Conservation (phyloP, 2,113 vertebrate genomes). For the Cyprichromis sp. region DNA sequence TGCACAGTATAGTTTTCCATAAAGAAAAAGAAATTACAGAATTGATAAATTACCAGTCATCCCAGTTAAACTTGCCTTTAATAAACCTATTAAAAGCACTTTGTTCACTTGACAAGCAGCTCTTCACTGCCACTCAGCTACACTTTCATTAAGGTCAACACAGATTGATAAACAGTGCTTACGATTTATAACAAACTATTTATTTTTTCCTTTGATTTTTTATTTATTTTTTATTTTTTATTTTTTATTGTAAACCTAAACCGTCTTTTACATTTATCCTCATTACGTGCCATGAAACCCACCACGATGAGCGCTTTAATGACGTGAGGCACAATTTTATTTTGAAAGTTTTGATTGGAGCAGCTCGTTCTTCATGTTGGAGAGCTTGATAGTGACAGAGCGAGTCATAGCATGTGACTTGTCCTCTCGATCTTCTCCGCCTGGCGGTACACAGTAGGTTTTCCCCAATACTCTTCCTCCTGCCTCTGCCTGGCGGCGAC, state of each 20-base stretch:
- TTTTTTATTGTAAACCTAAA: not conserved
- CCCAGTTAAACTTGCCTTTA: not conserved
- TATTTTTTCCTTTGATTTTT: not conserved
- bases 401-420: slow-evolving; percentile 52
- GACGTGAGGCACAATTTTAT: slow-evolving; percentile 19
- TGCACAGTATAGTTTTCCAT: not conserved
- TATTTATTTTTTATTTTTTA: not conserved
- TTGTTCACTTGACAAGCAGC: not conserved
- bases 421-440: slow-evolving; percentile 24
- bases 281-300: not conserved
- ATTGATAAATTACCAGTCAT: not conserved
- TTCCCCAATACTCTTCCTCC: slow-evolving; percentile 14
- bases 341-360: slow-evolving; percentile 38
- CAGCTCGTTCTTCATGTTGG: slow-evolving; percentile 1
- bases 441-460: not conserved
- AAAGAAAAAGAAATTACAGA: not conserved
- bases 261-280: not conserved
- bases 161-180: not conserved
- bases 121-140: not conserved
- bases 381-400: slow-evolving; percentile 51
- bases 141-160: not conserved
- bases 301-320: not conserved
- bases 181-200: not conserved
- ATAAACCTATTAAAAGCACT: not conserved
- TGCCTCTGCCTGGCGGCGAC: not conserved